These are phyloP conservation scores for Coreoperca whiteheadi DNA, from an alignment of 2,113 vertebrate genomes.

Conservation along the genomic window DNA sequence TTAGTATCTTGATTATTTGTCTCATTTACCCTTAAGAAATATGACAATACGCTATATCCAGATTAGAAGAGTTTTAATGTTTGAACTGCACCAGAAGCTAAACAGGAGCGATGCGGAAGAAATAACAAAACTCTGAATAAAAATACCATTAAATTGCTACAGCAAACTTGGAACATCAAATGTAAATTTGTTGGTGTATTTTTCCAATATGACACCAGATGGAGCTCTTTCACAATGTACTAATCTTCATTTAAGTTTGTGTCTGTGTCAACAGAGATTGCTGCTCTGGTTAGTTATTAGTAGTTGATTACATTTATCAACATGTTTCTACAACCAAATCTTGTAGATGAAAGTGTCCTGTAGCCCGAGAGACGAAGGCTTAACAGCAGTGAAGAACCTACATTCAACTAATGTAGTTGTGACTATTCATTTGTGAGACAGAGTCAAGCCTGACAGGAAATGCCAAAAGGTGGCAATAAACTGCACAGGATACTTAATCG, in stretches of 20 bases:
- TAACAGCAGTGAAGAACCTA: background rate
- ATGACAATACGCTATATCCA: background rate
- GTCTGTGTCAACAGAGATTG: background rate
- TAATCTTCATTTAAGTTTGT: background rate
- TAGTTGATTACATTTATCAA: background rate
- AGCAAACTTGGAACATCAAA: background rate
- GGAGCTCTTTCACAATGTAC: conserved; percentile 48
- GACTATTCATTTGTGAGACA: background rate
- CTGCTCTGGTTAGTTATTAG: background rate
- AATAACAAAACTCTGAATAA: background rate
- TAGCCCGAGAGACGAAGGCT: background rate
- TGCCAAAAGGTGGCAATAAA: background rate
- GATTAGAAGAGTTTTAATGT: background rate
- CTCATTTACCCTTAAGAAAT: background rate
- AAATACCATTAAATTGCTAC: background rate
- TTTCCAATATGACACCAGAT: conserved; percentile 50
- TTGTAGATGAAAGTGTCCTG: background rate
- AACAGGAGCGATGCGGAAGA: background rate
- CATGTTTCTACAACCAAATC: background rate
- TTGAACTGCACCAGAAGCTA: background rate
- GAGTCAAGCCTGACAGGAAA: background rate
- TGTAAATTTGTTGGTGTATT: background rate
- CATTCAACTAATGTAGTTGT: background rate
- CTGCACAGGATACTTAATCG: background rate
- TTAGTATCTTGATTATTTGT: background rate